phyloP scores from a whole-genome alignment of 2,797 vertebrate genomes.

The Hapalemur alaotrensis region DNA sequence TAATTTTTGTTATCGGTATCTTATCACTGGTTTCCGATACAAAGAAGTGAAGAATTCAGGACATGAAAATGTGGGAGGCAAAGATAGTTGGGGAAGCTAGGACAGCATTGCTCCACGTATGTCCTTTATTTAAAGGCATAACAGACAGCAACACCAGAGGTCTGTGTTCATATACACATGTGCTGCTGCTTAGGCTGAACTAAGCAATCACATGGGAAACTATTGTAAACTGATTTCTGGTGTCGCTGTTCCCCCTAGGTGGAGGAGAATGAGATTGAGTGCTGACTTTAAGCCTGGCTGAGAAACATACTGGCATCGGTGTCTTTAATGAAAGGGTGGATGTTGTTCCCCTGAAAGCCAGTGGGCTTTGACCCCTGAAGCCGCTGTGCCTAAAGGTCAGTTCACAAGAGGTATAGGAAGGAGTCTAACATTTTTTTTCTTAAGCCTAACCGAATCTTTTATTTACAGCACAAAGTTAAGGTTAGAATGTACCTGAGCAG shows the following conservation, averaged over 20 bases:
- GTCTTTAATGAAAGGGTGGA: conserved; percentile 86
- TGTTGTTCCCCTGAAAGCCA: conserved; percentile 87
- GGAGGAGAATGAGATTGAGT: conserved; percentile 88
- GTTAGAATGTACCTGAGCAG: conserved; percentile 66
- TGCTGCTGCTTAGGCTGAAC: conserved; percentile 91
- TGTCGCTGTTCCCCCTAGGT: conserved; percentile 93
- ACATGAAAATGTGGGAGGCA: conserved; percentile 58
- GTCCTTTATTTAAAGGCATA: conserved; percentile 69
- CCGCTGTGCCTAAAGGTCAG: conserved; percentile 89
- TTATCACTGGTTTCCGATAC: conserved; percentile 54
- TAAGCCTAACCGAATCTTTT: conserved; percentile 78
- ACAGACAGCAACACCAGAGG: conserved; percentile 86
- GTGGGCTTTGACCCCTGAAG: conserved; percentile 86
- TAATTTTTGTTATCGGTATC: background rate
- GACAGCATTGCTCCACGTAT: conserved; percentile 62
- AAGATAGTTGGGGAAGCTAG: conserved; percentile 56
- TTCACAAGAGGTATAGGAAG: conserved; percentile 86
- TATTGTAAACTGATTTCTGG: conserved; percentile 93
- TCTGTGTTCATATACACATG: conserved; percentile 87
- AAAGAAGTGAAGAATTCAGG: conserved; percentile 62
- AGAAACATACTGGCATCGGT: conserved; percentile 94
- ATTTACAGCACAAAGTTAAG: conserved; percentile 76
- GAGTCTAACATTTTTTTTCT: conserved; percentile 75
- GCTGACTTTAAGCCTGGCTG: conserved; percentile 95
- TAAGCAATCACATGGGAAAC: conserved; percentile 90